phyloP scores from a whole-genome alignment of 2,113 vertebrate genomes.

The Crotalus helleri region DNA sequence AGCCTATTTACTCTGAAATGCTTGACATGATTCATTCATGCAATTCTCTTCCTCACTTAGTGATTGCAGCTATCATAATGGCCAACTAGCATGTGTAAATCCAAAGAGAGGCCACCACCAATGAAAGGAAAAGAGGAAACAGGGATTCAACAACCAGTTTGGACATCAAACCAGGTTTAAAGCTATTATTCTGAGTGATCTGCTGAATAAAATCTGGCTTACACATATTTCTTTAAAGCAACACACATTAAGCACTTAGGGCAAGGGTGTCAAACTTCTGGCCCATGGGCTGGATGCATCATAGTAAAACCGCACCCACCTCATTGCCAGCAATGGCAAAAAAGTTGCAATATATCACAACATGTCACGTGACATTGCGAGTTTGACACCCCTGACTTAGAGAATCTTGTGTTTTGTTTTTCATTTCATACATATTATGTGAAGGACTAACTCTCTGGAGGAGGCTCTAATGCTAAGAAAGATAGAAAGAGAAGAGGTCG shows the following conservation, averaged over 20 bases:
- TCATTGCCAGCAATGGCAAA: too few species aligned
- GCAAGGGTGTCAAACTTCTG: too few species aligned
- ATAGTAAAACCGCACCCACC: too few species aligned
- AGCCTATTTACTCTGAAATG: background rate
- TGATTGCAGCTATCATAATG: background rate
- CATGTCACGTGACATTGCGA: too few species aligned
- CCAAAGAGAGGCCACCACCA: background rate
- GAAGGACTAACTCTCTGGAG: background rate
- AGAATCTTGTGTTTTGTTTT: background rate
- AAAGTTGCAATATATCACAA: too few species aligned
- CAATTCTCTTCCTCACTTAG: background rate
- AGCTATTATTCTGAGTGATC: background rate
- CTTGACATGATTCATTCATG: background rate
- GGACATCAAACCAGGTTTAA: background rate
- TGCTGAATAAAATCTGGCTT: background rate
- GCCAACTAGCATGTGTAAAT: background rate
- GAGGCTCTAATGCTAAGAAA: background rate
- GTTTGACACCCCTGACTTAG: background rate
- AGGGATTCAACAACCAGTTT: background rate
- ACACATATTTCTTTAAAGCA: background rate
- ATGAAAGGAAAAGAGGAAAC: background rate
- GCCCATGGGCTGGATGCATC: too few species aligned
- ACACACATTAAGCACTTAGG: background rate
- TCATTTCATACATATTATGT: background rate
- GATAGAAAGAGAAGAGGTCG: background rate